phyloP scores from a whole-genome alignment of 2,113 vertebrate species.

The Rhinogobius similis region DNA sequence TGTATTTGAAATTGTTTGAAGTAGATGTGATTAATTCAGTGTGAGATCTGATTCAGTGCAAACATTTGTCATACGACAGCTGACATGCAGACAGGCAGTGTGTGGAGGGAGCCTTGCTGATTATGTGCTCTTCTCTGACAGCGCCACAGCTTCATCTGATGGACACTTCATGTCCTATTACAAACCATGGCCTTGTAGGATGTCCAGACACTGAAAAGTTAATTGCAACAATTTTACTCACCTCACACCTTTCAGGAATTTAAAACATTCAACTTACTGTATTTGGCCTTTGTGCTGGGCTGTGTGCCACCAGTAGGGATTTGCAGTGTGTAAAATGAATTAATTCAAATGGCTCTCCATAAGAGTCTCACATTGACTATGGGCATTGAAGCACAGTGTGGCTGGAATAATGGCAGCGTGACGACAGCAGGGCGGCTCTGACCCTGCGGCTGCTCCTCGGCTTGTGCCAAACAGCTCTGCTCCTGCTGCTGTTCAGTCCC shows the following conservation, averaged over 20 bases:
- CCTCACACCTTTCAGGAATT: not conserved
- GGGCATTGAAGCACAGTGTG: slow-evolving; percentile 42
- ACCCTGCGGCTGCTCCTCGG: slow-evolving; percentile 35
- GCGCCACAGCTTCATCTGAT: slow-evolving; percentile 20
- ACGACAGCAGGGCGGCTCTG: slow-evolving; percentile 35
- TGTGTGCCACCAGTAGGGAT: slow-evolving; percentile 13
- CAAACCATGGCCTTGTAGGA: not conserved
- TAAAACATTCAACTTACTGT: slow-evolving; percentile 30
- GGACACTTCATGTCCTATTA: slow-evolving; percentile 21
- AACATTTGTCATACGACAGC: slow-evolving; percentile 41
- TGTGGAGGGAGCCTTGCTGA: slow-evolving; percentile 27
- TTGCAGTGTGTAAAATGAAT: slow-evolving; percentile 45
- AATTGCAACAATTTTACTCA: not conserved
- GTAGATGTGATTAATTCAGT: slow-evolving; percentile 61
- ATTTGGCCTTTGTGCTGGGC: slow-evolving; percentile 22
- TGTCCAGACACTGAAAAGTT: not conserved
- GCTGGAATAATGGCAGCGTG: slow-evolving; percentile 30
- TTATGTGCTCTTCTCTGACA: slow-evolving; percentile 30
- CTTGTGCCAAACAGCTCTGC: slow-evolving; percentile 52
- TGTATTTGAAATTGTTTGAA: too few relatives aligned
- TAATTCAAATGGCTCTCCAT: slow-evolving; percentile 22
- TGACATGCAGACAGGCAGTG: slow-evolving; percentile 54
- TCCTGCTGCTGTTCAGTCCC: slow-evolving; percentile 28
- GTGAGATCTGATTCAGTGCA: slow-evolving; percentile 56
- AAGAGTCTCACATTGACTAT: slow-evolving; percentile 43